These are phyloP conservation scores for Arion vulgaris DNA, from an alignment of 1,140 invertebrate genomes.

Conservation along the genomic window DNA sequence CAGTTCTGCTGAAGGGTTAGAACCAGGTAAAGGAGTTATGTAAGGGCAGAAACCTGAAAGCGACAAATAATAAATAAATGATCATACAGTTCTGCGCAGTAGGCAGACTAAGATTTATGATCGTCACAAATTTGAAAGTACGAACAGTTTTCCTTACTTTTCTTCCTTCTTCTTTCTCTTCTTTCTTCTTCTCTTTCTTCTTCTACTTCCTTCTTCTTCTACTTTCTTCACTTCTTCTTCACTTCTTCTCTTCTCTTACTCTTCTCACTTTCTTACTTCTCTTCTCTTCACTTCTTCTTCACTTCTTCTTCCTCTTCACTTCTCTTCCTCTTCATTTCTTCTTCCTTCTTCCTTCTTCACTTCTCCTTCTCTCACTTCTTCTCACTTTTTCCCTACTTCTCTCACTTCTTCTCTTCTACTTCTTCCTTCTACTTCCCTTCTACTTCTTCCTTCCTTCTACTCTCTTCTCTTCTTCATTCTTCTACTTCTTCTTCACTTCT, in stretches of 20 bases:
- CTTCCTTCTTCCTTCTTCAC: neutral
- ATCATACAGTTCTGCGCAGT: no score
- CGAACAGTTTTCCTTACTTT: neutral
- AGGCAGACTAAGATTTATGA: no score
- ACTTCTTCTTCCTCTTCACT: neutral
- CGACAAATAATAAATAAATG: no score
- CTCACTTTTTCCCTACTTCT: constrained; percentile 26
- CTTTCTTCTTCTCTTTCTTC: constrained; percentile 26
- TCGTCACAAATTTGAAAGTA: no score
- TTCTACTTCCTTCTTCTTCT: neutral
- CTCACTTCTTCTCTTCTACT: constrained; percentile 18
- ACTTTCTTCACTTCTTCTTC: neutral
- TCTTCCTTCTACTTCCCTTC: neutral
- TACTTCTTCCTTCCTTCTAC: constrained; percentile 7
- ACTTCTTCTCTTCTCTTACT: constrained; percentile 10
- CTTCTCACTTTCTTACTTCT: neutral
- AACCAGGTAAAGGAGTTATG: no score
- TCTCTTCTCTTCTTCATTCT: constrained; percentile 24
- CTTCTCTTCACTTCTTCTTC: neutral
- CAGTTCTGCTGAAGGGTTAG: no score
- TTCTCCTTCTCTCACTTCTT: constrained; percentile 20
- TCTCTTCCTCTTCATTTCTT: neutral
- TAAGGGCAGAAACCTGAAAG: no score
- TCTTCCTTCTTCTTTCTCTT: constrained; percentile 6
- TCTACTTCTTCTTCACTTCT: constrained; percentile 2